Conservation (phyloP, 2,797 vertebrate species). For the Thamnophis elegans region DNA sequence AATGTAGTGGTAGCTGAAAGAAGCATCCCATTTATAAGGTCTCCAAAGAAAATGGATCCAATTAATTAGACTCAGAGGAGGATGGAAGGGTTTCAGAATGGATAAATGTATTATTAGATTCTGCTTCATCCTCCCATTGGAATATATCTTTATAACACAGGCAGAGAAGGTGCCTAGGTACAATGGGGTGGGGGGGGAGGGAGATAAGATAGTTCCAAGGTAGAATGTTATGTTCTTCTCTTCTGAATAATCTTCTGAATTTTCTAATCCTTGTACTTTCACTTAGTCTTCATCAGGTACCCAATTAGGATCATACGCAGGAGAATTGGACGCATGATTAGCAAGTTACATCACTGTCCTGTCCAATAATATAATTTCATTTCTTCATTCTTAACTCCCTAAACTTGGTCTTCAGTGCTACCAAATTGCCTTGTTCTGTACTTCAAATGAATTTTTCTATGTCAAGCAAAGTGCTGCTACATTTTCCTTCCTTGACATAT, state of each 20-base stretch:
- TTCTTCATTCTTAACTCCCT: neutral
- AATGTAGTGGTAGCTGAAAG: constrained; percentile 1
- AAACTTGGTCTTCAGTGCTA: neutral
- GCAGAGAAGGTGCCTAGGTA: constrained; percentile 60
- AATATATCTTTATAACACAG: constrained; percentile 66
- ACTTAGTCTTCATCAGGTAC: constrained; percentile 12
- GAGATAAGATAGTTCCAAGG: constrained; percentile 42
- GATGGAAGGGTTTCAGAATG: constrained; percentile 44
- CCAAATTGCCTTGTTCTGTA: neutral
- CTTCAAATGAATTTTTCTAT: neutral
- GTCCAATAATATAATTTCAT: neutral
- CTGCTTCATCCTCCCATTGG: constrained; percentile 62
- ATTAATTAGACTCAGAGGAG: constrained; percentile 48
- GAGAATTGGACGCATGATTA: neutral
- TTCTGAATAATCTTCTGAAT: constrained; percentile 8
- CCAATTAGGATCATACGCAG: neutral
- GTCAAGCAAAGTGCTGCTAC: neutral
- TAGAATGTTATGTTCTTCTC: neutral
- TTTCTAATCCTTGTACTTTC: constrained; percentile 31
- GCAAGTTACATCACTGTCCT: neutral
- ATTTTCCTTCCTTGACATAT: neutral
- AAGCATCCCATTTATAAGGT: constrained; percentile 33
- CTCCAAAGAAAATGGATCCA: constrained; percentile 48
- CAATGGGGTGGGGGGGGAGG: constrained; percentile 33
- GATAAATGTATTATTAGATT: constrained; percentile 63